Base-by-base conservation (phyloP, 2,888 invertebrate species). In the Nymphalis c-album region DNA sequence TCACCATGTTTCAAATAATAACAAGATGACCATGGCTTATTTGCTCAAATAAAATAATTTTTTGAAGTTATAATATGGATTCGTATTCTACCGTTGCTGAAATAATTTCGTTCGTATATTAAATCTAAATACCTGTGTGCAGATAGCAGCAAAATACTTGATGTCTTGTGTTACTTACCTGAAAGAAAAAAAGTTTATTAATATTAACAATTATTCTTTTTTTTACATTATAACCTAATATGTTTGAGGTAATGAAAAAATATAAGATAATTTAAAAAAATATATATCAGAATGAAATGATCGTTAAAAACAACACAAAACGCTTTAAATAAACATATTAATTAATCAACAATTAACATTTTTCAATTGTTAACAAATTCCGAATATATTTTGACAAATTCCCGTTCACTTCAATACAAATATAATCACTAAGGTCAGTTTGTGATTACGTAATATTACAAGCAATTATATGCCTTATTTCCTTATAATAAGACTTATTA, bases 301-400 rank as follows among this genome's bases (percentile, higher is more conserved):
- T 31, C 6, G 6, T 6, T 31, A 8, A 50, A 10, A 18, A 18
- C 20, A 3, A 22, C 16, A 16, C 5, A 22, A 51, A 51, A 31
- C 18, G 31, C 40, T 26, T 26, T 40, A 60, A 60, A 60, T 55
- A 40, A 22, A 22, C 40, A 60, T 13, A 64, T 53, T 53, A 17
- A 51, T 45, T 20, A 40, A 57, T 35, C 18, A 22, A 5, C 18
- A 62, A 58, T 63, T 50, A 63, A 62, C 48, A 67, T 45, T 68
- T 64, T 60, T 68, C 57, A 60, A 55, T 50, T 58, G 64, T 58
- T 64, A 68, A 68, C 63, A 60, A 61, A 57, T 40, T 55, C 31
- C 60, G 61, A 64, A 60, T 68, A 46, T 58, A 61, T 64, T 68
- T 68, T 64, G 64, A 68, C 64, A 58, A 68, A 40, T 51, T 63